Percentiles rank a stretch among this genome's conserved stretches.
These are phyloP conservation scores for Hydrolagus colliei DNA, from an alignment of 2,797 vertebrate genomes.

Conservation along the genomic window DNA sequence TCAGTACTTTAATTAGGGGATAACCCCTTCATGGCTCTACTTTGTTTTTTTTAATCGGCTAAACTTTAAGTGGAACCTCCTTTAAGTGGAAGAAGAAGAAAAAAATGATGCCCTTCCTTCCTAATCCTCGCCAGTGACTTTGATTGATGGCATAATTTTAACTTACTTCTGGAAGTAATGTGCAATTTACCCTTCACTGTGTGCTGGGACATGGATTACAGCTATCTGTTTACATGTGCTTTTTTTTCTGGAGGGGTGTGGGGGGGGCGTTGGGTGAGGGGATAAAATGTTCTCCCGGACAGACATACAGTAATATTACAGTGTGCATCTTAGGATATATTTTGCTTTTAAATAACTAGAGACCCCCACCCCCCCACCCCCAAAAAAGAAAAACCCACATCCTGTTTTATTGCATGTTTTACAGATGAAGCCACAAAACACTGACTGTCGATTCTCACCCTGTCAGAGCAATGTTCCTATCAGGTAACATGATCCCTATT, in stretches of 20 bases:
- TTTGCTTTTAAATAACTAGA: background rate
- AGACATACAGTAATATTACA: background rate
- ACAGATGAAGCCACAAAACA: slow-evolving; percentile 81
- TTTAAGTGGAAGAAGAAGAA: background rate
- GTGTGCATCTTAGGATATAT: no score
- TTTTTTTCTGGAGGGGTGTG: no score
- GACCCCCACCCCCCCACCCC: no score
- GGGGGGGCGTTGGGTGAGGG: no score
- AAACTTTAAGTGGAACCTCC: background rate
- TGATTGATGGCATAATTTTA: no score
- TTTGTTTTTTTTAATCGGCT: background rate
- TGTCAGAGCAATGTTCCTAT: background rate
- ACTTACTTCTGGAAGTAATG: background rate
- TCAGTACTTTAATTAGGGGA: background rate
- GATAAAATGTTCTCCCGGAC: background rate
- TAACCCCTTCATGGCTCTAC: background rate
- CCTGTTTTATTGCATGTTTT: slow-evolving; percentile 38
- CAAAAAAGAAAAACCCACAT: slow-evolving; percentile 11
- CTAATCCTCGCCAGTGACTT: no score
- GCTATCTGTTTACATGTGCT: background rate
- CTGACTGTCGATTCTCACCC: slow-evolving; percentile 56
- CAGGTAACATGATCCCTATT: background rate
- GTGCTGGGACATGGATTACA: no score
- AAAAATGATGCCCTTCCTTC: no score
- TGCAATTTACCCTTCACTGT: background rate